These are phyloP conservation scores for Aphaenogaster floridana DNA, from an alignment of 1,140 invertebrate species.

Conservation along the genomic window DNA sequence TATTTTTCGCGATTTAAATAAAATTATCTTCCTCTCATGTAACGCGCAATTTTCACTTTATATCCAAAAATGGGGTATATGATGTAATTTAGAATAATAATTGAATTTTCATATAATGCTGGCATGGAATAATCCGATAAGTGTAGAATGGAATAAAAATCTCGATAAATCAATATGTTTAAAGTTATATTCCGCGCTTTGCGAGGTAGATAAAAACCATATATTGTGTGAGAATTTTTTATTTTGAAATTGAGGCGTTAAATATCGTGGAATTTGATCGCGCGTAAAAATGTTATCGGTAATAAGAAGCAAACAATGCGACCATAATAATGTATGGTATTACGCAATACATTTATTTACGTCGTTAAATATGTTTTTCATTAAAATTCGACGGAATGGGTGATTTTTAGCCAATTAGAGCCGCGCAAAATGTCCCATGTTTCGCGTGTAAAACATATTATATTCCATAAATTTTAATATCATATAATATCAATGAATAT, in stretches of 20 bases:
- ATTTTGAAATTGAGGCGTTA: constrained; percentile 44
- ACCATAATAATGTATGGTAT: constrained; percentile 55
- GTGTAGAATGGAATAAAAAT: constrained; percentile 55
- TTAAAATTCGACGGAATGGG: constrained; percentile 57
- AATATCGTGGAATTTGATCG: constrained; percentile 43
- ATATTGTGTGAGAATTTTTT: constrained; percentile 20
- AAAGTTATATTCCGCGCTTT: constrained; percentile 40
- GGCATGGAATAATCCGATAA: constrained; percentile 48
- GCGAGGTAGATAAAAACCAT: constrained; percentile 24
- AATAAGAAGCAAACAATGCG: constrained; percentile 62
- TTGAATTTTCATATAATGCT: constrained; percentile 57
- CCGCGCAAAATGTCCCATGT: constrained; percentile 62
- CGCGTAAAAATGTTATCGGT: constrained; percentile 57
- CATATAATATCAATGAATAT: constrained; percentile 67
- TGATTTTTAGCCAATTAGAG: constrained; percentile 66
- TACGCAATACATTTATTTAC: constrained; percentile 60
- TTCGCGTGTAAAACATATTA: constrained; percentile 63
- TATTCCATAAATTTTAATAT: constrained; percentile 66
- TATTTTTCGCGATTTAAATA: constrained; percentile 61
- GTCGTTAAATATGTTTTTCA: constrained; percentile 66
- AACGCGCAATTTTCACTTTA: constrained; percentile 50
- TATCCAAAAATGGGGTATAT: constrained; percentile 58
- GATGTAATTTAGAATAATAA: constrained; percentile 64
- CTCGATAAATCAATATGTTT: constrained; percentile 55
- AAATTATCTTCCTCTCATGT: constrained; percentile 46